Evolutionary conservation across 2,113 vertebrate genomes (phyloP).

Genomic region (Myiozetetes cayanensis): DNA sequence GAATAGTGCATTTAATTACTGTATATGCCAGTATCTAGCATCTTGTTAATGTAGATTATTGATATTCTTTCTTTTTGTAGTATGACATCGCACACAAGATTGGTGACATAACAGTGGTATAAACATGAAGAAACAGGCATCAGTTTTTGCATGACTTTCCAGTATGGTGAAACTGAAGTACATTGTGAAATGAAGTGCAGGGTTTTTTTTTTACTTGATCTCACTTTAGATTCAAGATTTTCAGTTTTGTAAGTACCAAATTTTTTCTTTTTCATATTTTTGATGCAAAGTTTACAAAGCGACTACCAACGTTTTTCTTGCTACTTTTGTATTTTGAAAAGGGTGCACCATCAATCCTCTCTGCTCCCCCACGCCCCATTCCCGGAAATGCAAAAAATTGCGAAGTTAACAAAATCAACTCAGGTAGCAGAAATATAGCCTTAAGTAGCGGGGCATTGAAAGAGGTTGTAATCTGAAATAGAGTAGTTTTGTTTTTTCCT

Average conservation of each 20-base stretch:
- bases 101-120: slow-evolving; percentile 78
- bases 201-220: neutral
- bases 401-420: slow-evolving; percentile 16
- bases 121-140: slow-evolving; percentile 65
- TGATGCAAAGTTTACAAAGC: slow-evolving; percentile 62
- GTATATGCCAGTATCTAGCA: neutral
- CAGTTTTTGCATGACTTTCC: slow-evolving; percentile 60
- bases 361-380: neutral
- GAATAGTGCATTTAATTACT: neutral
- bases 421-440: slow-evolving; percentile 5
- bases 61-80: slow-evolving; percentile 75
- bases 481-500: neutral
- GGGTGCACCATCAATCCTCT: neutral
- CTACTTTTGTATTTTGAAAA: slow-evolving; percentile 50
- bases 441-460: neutral
- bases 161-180: slow-evolving; percentile 69
- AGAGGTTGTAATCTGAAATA: neutral
- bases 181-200: slow-evolving; percentile 55
- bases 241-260: slow-evolving; percentile 64
- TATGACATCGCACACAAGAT: slow-evolving; percentile 65
- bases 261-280: slow-evolving; percentile 65
- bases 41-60: slow-evolving; percentile 38
- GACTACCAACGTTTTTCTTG: slow-evolving; percentile 46
- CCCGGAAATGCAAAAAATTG: neutral
- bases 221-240: slow-evolving; percentile 56